Base-by-base conservation (phyloP, 2,113 vertebrate genomes). In the Anoplopoma fimbria region DNA sequence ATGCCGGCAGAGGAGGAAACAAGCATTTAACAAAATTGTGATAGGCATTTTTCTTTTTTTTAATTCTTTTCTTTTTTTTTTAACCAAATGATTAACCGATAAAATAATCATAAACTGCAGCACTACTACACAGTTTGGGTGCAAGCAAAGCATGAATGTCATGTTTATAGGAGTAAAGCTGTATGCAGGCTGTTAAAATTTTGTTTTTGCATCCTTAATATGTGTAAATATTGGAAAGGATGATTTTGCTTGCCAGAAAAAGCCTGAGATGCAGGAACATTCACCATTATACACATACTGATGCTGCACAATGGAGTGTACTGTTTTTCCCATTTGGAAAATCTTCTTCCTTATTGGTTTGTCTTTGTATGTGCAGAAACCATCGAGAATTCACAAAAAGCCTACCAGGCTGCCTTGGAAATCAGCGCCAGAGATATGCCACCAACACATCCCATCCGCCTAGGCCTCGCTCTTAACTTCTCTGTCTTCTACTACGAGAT, bases 401-500 rank as follows among this genome's bases (percentile, higher is more conserved):
- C 98, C 67, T 99, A 99, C 94, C 94, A 97, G 78, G 88, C 95
- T 31, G 98, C 98, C 72, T 97, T 96, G 93, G 95, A 97, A 58
- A 97, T 97, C 95, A 97, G 97, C 93, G 95, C 96, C 94, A 92
- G 93, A 29, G 95, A 98, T 88, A 97, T 99, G 98, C 93, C 95
- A 40, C 93, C 98, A 79, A 99, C 97, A 82, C 97, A 99, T 95
- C 98, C 98, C 83, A 99, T 99, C 88, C 97, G 97, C 93, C 95
- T 99, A 79, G 98, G 98, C 67, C 96, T 99, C 89, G 98, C 98
- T 85, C 96, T 99, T 80, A 99, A 99, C 95, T 99, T 98, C 95
- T 99, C 98, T 0, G 98, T 99, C 92, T 99, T 99, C 94, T 98
- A 96, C 93, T 99, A 99, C 0, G 98, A 99, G 96, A 99, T 99